Evolutionary conservation across 2,797 vertebrate genomes (phyloP).

Genomic region (Cyprinella venusta): DNA sequence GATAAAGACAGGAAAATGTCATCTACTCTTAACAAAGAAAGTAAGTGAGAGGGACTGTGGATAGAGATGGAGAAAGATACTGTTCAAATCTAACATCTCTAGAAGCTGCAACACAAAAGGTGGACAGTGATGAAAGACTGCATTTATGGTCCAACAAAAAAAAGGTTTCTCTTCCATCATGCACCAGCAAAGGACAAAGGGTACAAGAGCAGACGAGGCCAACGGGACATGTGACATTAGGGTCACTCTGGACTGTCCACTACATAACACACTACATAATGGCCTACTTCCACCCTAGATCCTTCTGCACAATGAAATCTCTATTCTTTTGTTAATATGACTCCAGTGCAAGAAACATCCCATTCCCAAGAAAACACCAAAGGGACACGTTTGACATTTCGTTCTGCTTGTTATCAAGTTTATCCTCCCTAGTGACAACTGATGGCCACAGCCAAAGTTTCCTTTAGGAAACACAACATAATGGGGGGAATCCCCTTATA

Average conservation of each 20-base stretch:
- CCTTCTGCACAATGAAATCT: constrained; percentile 18
- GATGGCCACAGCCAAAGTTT: neutral
- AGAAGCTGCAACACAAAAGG: constrained; percentile 20
- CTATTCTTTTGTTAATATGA: constrained; percentile 24
- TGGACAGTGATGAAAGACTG: constrained; percentile 12
- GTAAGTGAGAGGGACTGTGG: constrained; percentile 15
- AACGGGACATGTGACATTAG: constrained; percentile 9
- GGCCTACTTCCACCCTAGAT: constrained; percentile 34
- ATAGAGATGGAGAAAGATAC: constrained; percentile 32
- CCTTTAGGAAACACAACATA: neutral
- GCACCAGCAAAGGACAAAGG: neutral
- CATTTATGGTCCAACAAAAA: constrained; percentile 11
- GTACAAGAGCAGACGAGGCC: neutral
- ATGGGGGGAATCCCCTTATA: neutral
- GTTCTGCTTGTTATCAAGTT: neutral
- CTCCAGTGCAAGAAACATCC: constrained; percentile 9
- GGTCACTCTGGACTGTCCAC: constrained; percentile 31
- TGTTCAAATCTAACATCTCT: constrained; percentile 38
- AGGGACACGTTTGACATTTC: constrained; percentile 35
- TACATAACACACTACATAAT: constrained; percentile 20
- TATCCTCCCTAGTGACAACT: neutral
- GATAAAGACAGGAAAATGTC: neutral
- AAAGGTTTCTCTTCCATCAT: neutral
- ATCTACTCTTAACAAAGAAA: constrained; percentile 25
- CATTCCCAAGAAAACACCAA: constrained; percentile 28